Evolutionary conservation across 2,113 vertebrate species (phyloP).

Genomic region (Sinocyclocheilus rhinocerous): DNA sequence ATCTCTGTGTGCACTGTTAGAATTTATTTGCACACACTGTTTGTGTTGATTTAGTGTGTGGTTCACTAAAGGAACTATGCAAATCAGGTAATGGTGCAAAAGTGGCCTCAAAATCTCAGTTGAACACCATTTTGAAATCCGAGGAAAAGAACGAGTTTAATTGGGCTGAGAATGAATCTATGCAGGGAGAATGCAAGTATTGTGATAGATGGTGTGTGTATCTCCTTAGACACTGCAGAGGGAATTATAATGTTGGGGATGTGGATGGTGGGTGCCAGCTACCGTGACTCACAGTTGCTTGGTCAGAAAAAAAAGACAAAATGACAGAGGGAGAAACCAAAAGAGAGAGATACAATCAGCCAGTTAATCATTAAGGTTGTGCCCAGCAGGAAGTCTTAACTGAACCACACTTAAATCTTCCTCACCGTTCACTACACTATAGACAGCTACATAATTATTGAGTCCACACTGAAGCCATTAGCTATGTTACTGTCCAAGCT

Average conservation of each 20-base stretch:
- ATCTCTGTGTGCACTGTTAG: background rate
- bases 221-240: conserved; percentile 86
- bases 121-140: background rate
- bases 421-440: conserved; percentile 71
- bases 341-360: conserved; percentile 67
- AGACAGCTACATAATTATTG: conserved; percentile 1
- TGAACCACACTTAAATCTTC: conserved; percentile 92
- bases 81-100: background rate
- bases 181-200: conserved; percentile 87
- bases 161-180: conserved; percentile 90
- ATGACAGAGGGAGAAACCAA: conserved; percentile 71
- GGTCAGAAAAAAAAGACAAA: conserved; percentile 65
- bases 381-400: conserved; percentile 91
- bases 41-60: background rate
- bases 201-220: conserved; percentile 90
- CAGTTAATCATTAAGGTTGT: conserved; percentile 83
- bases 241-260: conserved; percentile 86
- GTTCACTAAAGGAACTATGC: background rate
- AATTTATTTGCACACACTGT: background rate
- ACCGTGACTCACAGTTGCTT: conserved; percentile 68
- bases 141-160: conserved; percentile 94
- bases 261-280: conserved; percentile 69
- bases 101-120: background rate
- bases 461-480: background rate
- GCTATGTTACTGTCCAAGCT: background rate